These are phyloP conservation scores for Gryon sp. DNA, from an alignment of 1,140 invertebrate genomes.

Conservation along the genomic window DNA sequence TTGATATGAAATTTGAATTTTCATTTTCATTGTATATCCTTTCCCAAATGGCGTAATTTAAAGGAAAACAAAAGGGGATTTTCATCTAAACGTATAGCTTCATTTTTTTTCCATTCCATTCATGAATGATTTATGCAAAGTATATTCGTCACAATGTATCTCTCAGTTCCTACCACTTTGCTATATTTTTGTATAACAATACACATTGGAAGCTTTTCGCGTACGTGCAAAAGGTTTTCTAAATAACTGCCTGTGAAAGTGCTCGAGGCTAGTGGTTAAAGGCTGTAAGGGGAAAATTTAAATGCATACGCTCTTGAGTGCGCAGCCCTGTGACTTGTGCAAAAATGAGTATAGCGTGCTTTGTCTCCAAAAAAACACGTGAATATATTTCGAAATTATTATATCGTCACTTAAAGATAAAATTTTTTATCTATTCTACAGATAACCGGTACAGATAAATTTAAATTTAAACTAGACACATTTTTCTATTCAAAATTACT, in stretches of 20 bases:
- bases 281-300: slow-evolving; percentile 49
- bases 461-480: no score
- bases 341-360: slow-evolving; percentile 25
- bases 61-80: slow-evolving; percentile 33
- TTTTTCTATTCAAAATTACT: no score
- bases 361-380: slow-evolving; percentile 38
- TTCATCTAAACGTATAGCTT: slow-evolving; percentile 17
- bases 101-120: slow-evolving; percentile 22
- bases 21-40: slow-evolving; percentile 8
- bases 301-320: slow-evolving; percentile 51
- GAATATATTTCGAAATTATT: slow-evolving; percentile 34
- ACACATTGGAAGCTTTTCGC: slow-evolving; percentile 26
- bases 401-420: slow-evolving; percentile 22
- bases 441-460: no score
- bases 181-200: slow-evolving; percentile 40
- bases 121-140: slow-evolving; percentile 51
- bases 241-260: slow-evolving; percentile 53
- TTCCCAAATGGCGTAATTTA: slow-evolving; percentile 30
- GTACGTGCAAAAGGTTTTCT: slow-evolving; percentile 44
- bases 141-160: slow-evolving; percentile 43
- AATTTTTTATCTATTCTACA: slow-evolving; percentile 17
- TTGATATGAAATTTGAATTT: slow-evolving; percentile 46
- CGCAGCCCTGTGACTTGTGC: slow-evolving; percentile 24
- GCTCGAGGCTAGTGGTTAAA: slow-evolving; percentile 41
- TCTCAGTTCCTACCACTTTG: slow-evolving; percentile 23